Evolutionary conservation across 2,113 vertebrate genomes (phyloP), one percentile per base, ranked within the genome.

Genomic region (Bothrops jararaca): DNA sequence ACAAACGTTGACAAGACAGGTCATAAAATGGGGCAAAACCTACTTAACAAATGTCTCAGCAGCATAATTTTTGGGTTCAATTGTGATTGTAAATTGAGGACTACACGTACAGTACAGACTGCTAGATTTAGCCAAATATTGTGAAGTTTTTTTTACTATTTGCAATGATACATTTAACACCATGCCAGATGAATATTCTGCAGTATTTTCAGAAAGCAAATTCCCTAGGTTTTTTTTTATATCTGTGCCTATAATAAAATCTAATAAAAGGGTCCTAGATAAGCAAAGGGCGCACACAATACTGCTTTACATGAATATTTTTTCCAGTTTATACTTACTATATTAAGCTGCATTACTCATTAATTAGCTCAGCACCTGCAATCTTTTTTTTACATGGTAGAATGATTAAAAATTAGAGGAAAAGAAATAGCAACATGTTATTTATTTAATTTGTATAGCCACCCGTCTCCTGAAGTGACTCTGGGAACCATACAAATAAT

Each of bases 271-370:
- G 18, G 23, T 39, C 4, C 58, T 42, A 42, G 23, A 39, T 6
- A 80, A 54, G 48, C 64, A 53, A 13, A 91, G 5, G 18, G 53
- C n/a, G 58, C 7, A 86, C 39, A 48, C 23, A 10, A 18, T 24
- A 92, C 23, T 15, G 23, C 9, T 57, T 42, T 48, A 92, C n/a
- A 69, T 39, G 64, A 20, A 94, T 50, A 89, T 80, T 91, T 9
- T n/a, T 56, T 89, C 29, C 48, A 0, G 0, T 88, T 34, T 10
- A 91, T 26, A 90, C 94, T 89, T 90, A 58, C 88, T 92, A 42
- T 88, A 95, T 91, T 60, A 93, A 95, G 91, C 90, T 93, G 91
- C 89, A 95, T 92, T 94, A 92, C 92, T 94, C 95, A 91, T 94
- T 96, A 95, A 56, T 94, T 92, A 89, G 90, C 90, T 42, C 69